Base-by-base conservation (phyloP, 2,797 vertebrate species). In the Periparus ater region DNA sequence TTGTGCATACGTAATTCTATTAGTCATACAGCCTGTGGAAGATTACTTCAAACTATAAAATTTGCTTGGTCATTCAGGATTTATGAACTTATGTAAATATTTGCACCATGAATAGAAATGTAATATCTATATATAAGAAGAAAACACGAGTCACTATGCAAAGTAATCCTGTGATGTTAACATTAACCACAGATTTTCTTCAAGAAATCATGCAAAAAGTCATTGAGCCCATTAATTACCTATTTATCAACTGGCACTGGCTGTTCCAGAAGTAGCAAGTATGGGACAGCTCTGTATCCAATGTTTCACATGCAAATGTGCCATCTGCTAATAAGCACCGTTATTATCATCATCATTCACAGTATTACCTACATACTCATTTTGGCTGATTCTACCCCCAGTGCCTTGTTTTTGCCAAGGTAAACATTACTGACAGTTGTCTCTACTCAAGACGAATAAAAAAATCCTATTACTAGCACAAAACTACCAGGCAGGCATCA, bases 11-110 rank as follows among this genome's bases (percentile, higher is more conserved):
- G 1, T 97, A 98, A 97, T 97, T 97, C 96, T 96, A 94, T 97
- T 98, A 97, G 96, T 97, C 97, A 97, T 95, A 96, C 92, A 96
- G 94, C 62, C 95, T 97, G 88, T 96, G 94, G 81, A 97, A 97
- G 88, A 95, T 96, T 93, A 88, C 78, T 96, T 96, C 88, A 92
- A 98, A 96, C 86, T 95, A 80, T 32, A 96, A 88, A 94, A 97
- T 96, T 86, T 96, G 76, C 96, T 97, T 97, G 95, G 96, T 97
- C 97, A 97, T 95, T 93, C 78, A 95, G 88, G 91, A 91, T 96
- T 97, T 96, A n/a, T 93, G 63, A 96, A 96, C 91, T 85, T 96
- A 88, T 6, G 79, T 88, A 97, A 97, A 96, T 92, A 96, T 97
- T 97, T 96, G 92, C 74, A 87, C 57, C 72, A 78, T 2, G 3